phyloP scores from a whole-genome alignment of 1,140 invertebrate genomes.

The Formica selysi region DNA sequence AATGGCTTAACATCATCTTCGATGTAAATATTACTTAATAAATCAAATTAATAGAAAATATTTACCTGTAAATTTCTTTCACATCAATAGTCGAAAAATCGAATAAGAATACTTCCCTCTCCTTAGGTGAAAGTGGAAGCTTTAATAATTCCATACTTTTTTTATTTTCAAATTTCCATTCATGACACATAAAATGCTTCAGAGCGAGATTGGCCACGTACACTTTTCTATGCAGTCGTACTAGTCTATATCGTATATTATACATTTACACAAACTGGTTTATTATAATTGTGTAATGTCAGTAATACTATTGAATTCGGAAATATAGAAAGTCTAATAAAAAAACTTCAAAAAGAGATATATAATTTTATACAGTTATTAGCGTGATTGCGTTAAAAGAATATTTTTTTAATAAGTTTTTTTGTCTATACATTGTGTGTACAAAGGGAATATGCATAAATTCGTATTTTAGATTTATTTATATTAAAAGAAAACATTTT shows the following conservation, averaged over 20 bases:
- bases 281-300: background rate
- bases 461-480: background rate
- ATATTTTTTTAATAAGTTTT: background rate
- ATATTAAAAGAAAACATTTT: too few relatives aligned
- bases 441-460: background rate
- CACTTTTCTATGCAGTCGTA: slow-evolving; percentile 93
- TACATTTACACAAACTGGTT: background rate
- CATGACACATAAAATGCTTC: slow-evolving; percentile 92
- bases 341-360: background rate
- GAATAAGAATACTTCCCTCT: slow-evolving; percentile 88
- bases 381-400: too few relatives aligned
- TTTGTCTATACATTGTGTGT: too few relatives aligned
- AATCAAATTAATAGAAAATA: slow-evolving; percentile 77
- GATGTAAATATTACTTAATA: background rate
- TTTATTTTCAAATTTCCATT: slow-evolving; percentile 93
- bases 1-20: background rate
- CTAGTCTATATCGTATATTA: slow-evolving; percentile 87
- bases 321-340: background rate
- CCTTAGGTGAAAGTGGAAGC: background rate
- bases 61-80: slow-evolving; percentile 79
- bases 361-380: background rate
- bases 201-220: slow-evolving; percentile 92
- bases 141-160: slow-evolving; percentile 83
- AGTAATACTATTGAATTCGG: background rate
- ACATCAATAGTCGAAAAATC: slow-evolving; percentile 79